Conservation (phyloP, 2,888 invertebrate genomes). For the Cactoblastis cactorum region DNA sequence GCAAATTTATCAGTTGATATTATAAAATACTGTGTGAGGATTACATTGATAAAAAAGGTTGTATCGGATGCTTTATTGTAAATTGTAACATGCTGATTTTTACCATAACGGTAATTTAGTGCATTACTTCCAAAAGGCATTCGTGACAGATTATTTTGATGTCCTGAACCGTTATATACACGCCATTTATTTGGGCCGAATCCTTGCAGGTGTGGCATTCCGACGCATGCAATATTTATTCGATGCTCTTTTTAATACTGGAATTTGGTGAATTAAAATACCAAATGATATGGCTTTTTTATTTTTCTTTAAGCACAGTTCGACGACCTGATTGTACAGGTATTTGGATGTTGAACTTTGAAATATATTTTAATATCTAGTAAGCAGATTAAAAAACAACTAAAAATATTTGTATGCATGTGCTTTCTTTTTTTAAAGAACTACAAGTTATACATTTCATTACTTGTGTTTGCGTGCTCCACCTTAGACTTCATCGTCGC, state of each 20-base stretch:
- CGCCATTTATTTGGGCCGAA: too few relatives aligned
- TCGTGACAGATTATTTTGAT: too few relatives aligned
- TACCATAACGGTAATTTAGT: background rate
- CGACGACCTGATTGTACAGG: background rate
- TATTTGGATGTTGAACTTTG: background rate
- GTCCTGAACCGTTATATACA: background rate
- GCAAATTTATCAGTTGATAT: too few relatives aligned
- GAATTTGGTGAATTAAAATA: conserved; percentile 1
- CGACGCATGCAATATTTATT: background rate
- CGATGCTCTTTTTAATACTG: background rate
- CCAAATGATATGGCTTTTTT: background rate
- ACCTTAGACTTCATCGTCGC: too few relatives aligned
- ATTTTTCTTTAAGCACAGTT: background rate
- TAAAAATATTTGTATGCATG: background rate
- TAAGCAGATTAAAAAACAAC: background rate
- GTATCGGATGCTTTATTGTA: too few relatives aligned
- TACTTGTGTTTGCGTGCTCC: too few relatives aligned
- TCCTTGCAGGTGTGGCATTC: background rate
- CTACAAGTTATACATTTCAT: too few relatives aligned
- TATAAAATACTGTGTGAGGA: too few relatives aligned
- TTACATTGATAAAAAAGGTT: too few relatives aligned
- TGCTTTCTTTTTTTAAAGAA: too few relatives aligned
- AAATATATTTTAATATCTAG: background rate
- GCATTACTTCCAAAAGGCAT: background rate
- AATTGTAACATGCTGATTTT: too few relatives aligned